Evolutionary conservation across 1,140 invertebrate species (phyloP).

Genomic region (Lycorma delicatula): DNA sequence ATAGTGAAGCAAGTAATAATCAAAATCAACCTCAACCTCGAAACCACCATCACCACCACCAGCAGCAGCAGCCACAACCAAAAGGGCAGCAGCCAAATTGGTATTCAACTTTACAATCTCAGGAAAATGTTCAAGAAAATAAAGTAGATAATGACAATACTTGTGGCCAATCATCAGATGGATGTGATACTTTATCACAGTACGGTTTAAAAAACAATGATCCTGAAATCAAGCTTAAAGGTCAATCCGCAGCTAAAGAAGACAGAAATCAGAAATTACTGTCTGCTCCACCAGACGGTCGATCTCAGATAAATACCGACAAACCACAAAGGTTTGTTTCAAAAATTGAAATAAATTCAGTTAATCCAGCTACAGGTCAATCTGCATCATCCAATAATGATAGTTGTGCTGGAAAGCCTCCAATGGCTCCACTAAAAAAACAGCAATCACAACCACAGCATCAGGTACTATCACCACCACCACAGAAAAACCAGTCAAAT

Average conservation of each 20-base stretch:
- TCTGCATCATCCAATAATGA: not conserved
- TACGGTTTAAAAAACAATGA: conserved; percentile 65
- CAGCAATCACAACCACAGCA: conserved; percentile 29
- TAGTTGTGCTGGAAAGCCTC: conserved; percentile 16
- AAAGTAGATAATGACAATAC: too few species aligned
- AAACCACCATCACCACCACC: too few species aligned
- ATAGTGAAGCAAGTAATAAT: not conserved
- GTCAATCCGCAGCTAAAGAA: conserved; percentile 31
- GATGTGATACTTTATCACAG: conserved; percentile 50
- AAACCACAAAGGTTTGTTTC: conserved; percentile 42
- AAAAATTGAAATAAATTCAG: conserved; percentile 47
- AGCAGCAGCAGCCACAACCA: conserved; percentile 18
- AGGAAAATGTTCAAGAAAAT: too few species aligned
- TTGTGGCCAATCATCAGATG: too few species aligned
- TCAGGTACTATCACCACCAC: too few species aligned
- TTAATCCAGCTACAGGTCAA: conserved; percentile 20
- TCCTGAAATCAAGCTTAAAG: conserved; percentile 49
- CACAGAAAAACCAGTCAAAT: too few species aligned
- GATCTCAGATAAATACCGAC: conserved; percentile 39
- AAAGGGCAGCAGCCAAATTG: conserved; percentile 15
- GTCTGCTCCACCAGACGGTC: conserved; percentile 55
- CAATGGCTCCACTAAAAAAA: conserved; percentile 23
- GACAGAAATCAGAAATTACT: conserved; percentile 50
- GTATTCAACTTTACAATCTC: conserved; percentile 1
- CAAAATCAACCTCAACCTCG: not conserved